Base-by-base conservation (phyloP, 2,797 vertebrate species). In the Cyclopterus lumpus region DNA sequence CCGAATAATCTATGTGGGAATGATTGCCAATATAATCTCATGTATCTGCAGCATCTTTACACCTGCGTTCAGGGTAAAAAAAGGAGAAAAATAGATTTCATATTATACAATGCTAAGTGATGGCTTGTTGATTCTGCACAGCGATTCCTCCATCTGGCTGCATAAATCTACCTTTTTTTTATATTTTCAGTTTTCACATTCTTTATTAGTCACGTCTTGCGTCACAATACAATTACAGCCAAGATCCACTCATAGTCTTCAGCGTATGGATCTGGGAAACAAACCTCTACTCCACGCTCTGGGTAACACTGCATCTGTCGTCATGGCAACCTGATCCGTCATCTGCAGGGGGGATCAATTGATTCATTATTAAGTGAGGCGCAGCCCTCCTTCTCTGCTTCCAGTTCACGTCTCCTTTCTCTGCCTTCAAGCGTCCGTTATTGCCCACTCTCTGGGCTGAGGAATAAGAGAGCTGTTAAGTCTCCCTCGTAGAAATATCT, bases 331-430 rank as follows among this genome's bases (percentile, higher is more conserved):
- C 79, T 1, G 64, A 92, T 92, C 90, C 88, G 90, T 94, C 92
- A 92, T 92, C 88, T 87, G 91, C 89, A 42, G 42, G 83, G 84
- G 81, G 84, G 91, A 93, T 94, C 93, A 93, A 94, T 93, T 91
- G 93, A 93, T 93, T 93, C 92, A 93, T 93, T 94, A 94, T 92
- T 93, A 91, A 93, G 89, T 79, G 86, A 92, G 89, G 89, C 84
- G 73, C 87, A 81, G 86, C 83, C 86, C 86, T 73, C 84, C 86
- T 81, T 80, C 89, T 92, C 88, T 89, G 93, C 88, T 93, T 94
- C 87, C 93, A 88, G 91, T 90, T 88, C 93, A 93, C 90, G 90
- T 93, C 91, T 85, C 73, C 90, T 88, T 64, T 80, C 89, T 89
- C 86, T 89, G 81, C 84, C 89, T 90, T 77, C 78, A 30, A 89